A percentile compares a stretch with the other conserved stretches of the same genome.
These are phyloP conservation scores for Flabesymbios commensalis DNA, from an alignment of 2,888 invertebrate species.

Conservation along the genomic window DNA sequence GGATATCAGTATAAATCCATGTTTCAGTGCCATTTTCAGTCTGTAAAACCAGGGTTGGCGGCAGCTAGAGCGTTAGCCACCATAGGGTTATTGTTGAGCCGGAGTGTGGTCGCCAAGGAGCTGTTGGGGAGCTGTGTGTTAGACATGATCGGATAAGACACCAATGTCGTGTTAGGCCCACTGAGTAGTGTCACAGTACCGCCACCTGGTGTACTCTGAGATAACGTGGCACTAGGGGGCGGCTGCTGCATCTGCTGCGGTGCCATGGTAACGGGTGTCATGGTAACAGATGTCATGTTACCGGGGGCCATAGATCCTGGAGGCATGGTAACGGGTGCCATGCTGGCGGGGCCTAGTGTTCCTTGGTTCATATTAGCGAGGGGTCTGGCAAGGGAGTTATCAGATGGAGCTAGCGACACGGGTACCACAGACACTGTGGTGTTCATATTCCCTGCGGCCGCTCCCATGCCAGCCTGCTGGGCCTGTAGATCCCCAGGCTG, in stretches of 20 bases:
- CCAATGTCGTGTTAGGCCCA: constrained; percentile 20
- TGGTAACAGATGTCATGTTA: constrained; percentile 4
- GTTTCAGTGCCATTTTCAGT: too few relatives aligned
- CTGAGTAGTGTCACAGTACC: not conserved
- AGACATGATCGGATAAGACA: constrained; percentile 38
- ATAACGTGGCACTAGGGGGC: constrained; percentile 1
- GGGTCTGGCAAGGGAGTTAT: too few relatives aligned
- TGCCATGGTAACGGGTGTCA: not conserved
- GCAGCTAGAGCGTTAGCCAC: too few relatives aligned
- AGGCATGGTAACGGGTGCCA: not conserved
- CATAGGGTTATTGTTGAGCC: too few relatives aligned
- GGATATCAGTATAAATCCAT: too few relatives aligned
- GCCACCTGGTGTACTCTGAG: not conserved
- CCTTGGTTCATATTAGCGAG: too few relatives aligned
- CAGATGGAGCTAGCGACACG: constrained; percentile 8
- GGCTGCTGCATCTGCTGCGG: not conserved
- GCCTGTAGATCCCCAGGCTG: too few relatives aligned
- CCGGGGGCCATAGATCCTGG: constrained; percentile 4
- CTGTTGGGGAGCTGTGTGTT: constrained; percentile 22
- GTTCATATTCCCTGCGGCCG: too few relatives aligned
- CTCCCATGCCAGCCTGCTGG: too few relatives aligned
- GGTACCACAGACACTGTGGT: constrained; percentile 11
- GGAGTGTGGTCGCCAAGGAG: too few relatives aligned
- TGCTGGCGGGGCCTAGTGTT: constrained; percentile 1
- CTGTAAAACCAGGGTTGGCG: too few relatives aligned